Evolutionary conservation across 2,113 vertebrate genomes (phyloP).

Genomic region (Coturnix japonica): DNA sequence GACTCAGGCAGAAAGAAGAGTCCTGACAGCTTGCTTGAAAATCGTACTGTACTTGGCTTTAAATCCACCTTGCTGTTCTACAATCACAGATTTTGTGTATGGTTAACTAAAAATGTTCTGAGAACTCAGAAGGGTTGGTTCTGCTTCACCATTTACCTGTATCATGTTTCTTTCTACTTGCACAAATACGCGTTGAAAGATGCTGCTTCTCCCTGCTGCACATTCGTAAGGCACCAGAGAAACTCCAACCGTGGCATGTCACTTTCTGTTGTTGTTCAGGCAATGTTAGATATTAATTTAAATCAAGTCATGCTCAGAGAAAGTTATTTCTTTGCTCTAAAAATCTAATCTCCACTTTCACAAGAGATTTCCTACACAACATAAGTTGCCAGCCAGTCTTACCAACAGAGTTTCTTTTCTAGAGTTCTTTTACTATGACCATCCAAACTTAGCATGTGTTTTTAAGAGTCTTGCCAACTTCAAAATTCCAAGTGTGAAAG

Average conservation of each 20-base stretch:
- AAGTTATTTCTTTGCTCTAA: background rate
- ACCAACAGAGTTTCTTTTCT: background rate
- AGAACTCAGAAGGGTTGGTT: background rate
- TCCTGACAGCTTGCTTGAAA: background rate
- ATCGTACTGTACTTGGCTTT: background rate
- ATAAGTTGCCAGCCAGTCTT: conserved; percentile 9
- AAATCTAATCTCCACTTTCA: background rate
- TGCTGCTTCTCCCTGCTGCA: background rate
- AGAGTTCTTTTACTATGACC: background rate
- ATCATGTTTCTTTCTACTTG: background rate
- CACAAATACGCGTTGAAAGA: background rate
- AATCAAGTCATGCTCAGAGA: background rate
- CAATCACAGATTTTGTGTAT: background rate
- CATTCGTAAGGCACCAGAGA: background rate
- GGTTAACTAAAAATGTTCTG: background rate
- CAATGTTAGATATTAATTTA: background rate
- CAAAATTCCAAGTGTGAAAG: conserved; percentile 43
- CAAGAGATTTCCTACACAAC: background rate
- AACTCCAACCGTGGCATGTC: background rate
- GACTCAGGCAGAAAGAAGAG: background rate
- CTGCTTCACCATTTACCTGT: background rate
- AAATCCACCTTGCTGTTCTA: background rate
- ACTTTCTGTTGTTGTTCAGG: background rate
- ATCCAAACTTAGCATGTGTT: conserved; percentile 44
- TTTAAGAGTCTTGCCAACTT: conserved; percentile 26